Percentiles rank a stretch among this genome's conserved stretches.
These are phyloP conservation scores for Pocillopora verrucosa DNA, from an alignment of 64 coral and sea anemone species.

Conservation along the genomic window DNA sequence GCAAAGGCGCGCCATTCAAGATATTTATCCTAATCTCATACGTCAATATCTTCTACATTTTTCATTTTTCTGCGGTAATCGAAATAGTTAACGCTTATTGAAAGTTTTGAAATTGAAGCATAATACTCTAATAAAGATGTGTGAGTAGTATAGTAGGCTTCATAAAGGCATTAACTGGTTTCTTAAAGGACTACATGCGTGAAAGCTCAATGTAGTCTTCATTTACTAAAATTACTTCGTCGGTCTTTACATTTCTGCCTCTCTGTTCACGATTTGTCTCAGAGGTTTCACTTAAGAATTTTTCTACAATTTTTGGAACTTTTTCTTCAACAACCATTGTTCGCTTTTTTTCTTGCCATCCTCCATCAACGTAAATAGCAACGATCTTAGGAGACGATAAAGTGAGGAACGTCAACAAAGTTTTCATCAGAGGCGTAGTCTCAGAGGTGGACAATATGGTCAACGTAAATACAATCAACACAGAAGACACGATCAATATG, in stretches of 20 bases:
- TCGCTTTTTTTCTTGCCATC: background rate
- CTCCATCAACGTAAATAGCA: background rate
- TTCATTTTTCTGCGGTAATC: no score
- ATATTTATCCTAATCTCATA: no score
- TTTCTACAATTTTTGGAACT: background rate
- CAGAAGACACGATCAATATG: background rate
- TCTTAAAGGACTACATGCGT: background rate
- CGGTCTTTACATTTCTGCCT: background rate
- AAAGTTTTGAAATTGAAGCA: no score
- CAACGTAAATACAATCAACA: background rate
- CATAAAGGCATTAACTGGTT: no score
- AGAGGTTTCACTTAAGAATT: background rate
- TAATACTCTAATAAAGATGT: no score
- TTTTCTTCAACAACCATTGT: background rate
- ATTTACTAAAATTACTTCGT: background rate
- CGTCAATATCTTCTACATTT: no score
- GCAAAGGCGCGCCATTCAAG: no score
- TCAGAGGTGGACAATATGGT: background rate
- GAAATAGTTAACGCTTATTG: no score
- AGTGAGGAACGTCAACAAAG: background rate
- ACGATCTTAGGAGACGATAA: conserved; percentile 9
- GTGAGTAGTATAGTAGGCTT: no score
- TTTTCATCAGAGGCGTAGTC: background rate
- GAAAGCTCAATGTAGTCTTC: background rate
- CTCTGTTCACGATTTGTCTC: background rate